Evolutionary conservation across 2,888 invertebrate genomes (phyloP), one percentile per base, ranked within the genome.

Genomic region (Agrotis clavis): DNA sequence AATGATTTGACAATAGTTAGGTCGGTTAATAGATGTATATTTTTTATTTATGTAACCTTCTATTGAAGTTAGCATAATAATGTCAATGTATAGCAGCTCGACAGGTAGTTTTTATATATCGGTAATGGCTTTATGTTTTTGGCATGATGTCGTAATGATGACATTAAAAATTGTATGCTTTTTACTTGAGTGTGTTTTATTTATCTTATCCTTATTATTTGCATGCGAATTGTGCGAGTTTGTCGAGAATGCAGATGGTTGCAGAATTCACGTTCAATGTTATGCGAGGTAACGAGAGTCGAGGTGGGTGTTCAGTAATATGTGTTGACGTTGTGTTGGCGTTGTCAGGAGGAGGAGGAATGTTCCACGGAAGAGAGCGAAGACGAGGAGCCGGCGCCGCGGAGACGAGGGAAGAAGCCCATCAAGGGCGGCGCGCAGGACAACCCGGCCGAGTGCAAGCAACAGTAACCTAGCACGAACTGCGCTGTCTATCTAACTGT

Each of bases 401-500:
- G 94, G 86, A 92, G 94, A 90, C 95, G 94, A 87, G 91, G 84
- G 90, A 95, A 92, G 93, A 93, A 93, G 75, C 82, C 88, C 50
- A 79, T 73, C 83, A 94, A 94, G 81, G 82, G 77, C 14, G 77
- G 71, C 7, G 57, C 79, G 9, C 85, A 81, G 30, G 92, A 94
- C 53, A 95, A 95, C 90, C 97, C 97, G 72, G 97, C 97, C 80
- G 98, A 98, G 87, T 98, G 98, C 96, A 97, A 97, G 92, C 97
- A 97, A 88, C 98, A 98, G 96, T 98, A 97, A 96, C 89, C 47
- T 61, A 41, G 62, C 61, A 2, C 50, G 35, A 56, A 30, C 56
- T 50, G 73, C 79, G 77, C 67, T 25, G 41, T 66, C 68, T 82
- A 57, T 66, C 70, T 63, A 54, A 74, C 78, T 77, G 56, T 56